Base-by-base conservation (phyloP, 2,797 vertebrate genomes). In the Vireo griseus region DNA sequence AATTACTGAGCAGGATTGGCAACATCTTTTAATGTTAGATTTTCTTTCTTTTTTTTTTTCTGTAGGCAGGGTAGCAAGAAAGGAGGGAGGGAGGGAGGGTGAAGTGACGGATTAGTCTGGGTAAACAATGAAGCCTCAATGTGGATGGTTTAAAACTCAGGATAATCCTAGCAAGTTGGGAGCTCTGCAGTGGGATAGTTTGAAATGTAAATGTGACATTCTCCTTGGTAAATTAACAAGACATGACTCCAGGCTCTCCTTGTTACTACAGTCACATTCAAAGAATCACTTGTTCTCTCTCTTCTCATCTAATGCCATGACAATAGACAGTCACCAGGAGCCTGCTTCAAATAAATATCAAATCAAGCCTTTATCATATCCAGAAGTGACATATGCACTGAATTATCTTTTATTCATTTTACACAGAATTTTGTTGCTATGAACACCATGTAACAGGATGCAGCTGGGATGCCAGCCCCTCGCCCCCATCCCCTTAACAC, bases 161-260 rank as follows among this genome's bases (percentile, higher is more conserved):
- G 71, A 87, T 97, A 94, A 96, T 96, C 86, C 88, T 87, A 54
- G 58, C 76, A 92, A 93, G 83, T 92, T 96, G 76, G 58, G 92
- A 97, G 94, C 91, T 94, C 94, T 97, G 87, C 92, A 90, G 75
- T 80, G 58, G 90, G 92, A 88, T 94, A 96, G 96, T 96, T 96
- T 96, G 96, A 97, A 98, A 98, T 98, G 97, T 97, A 97, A 98
- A 95, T 97, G 97, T 97, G 97, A 97, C 97, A 97, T 97, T 98
- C 94, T 97, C 71, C 94, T 96, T 16, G 10, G 95, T 80, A 97
- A 98, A 97, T 97, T 97, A 98, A 97, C 93, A 96, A 96, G 90
- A 96, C 91, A 94, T 95, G 95, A 94, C 96, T 97, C 84, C 93
- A 95, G 96, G 95, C 93, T 96, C 84, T 96, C 81, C 91, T 97